Evolutionary conservation across 2,113 vertebrate genomes (phyloP), one percentile per base, ranked within the genome.

Genomic region (Cyanocitta stelleri): DNA sequence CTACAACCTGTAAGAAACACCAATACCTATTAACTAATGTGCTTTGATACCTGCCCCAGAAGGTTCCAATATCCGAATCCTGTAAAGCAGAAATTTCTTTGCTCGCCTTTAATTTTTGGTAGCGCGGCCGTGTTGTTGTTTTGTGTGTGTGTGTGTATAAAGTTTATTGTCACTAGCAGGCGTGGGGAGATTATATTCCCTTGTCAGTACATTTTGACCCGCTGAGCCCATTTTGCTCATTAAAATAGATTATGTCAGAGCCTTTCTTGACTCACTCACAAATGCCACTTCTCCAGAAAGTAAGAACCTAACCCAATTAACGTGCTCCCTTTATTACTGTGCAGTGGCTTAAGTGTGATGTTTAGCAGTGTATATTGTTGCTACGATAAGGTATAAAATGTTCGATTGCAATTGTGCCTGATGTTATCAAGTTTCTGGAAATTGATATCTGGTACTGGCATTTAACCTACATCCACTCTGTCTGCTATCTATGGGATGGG

Each of bases 381-480:
- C 10, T 95, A 79, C 1, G 39, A 80, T 92, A 89, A 93, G 67
- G 73, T 97, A 95, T 94, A 97, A 97, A 98, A 95, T 73, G 88
- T 94, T 97, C 27, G 16, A 66, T 96, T 93, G 79, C 55, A 79
- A 4, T 92, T 91, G 83, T 95, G 91, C 93, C 79, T 82, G 92
- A 97, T 97, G 87, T 95, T 97, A 97, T 97, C 96, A 95, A 79
- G 92, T 97, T 98, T 92, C 95, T 97, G 94, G 89, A 96, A 97
- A 97, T 89, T 93, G 93, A 95, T 97, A 97, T 94, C 94, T 97
- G 95, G 92, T 97, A 96, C 94, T 55, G 73, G 93, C 95, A 72
- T 98, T 98, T 97, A 98, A 96, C 91, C 94, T 97, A 85, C 97
- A 96, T 97, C 97, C 85, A 89, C 94, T 93, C 96, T 93, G 75